These are phyloP conservation scores for Microtus richardsoni DNA, from an alignment of 2,113 vertebrate species.

Conservation along the genomic window DNA sequence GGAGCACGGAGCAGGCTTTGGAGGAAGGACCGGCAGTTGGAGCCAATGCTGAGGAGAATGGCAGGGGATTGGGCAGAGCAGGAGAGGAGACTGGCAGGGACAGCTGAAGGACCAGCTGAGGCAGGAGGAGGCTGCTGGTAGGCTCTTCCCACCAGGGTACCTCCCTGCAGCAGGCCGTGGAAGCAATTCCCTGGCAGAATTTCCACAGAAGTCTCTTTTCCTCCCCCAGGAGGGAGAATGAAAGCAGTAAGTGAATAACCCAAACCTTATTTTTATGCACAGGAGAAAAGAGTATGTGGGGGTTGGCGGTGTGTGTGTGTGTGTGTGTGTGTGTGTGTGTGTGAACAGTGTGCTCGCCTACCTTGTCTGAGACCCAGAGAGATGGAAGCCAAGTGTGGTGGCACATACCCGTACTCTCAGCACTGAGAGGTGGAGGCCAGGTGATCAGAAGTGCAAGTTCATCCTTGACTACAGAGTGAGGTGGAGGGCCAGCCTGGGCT, in stretches of 20 bases:
- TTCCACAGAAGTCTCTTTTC: neutral
- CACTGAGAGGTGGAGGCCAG: neutral
- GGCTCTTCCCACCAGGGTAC: neutral
- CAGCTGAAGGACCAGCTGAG: neutral
- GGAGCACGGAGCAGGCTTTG: neutral
- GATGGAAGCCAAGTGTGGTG: neutral
- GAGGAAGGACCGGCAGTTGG: rapidly evolving
- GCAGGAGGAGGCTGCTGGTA: neutral
- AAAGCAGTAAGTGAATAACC: neutral
- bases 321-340: too few relatives aligned
- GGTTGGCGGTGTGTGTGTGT: too few relatives aligned
- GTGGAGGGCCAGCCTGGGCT: neutral
- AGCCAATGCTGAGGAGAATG: neutral
- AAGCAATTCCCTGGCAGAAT: neutral
- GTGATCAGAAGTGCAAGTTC: neutral
- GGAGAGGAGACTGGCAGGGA: neutral
- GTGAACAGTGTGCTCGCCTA: too few relatives aligned
- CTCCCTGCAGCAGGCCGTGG: neutral
- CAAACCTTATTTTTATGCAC: neutral
- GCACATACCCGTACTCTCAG: neutral
- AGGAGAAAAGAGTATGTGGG: neutral
- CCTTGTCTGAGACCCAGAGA: neutral
- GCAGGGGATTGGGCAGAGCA: too few relatives aligned
- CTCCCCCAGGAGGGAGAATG: neutral
- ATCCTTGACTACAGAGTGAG: neutral